Conservation (phyloP, 2,113 vertebrate species). For the Pelodiscus sinensis region DNA sequence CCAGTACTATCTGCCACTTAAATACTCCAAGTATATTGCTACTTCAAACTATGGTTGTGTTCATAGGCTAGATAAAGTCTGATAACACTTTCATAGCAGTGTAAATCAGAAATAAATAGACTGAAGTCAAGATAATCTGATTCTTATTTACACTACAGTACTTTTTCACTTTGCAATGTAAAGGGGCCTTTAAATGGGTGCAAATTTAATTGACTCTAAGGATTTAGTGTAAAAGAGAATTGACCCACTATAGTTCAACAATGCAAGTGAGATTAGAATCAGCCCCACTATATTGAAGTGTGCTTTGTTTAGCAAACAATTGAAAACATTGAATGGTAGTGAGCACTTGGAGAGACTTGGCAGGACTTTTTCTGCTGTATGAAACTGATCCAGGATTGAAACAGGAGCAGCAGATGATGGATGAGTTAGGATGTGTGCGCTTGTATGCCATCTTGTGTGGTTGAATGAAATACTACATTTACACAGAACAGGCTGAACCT, state of each 20-base stretch:
- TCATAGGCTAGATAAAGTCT: not conserved
- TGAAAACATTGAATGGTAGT: not conserved
- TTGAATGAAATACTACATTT: not conserved
- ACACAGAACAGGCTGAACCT: not conserved
- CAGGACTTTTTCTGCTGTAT: not conserved
- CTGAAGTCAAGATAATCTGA: not conserved
- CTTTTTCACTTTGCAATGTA: not conserved
- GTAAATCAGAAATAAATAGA: not conserved
- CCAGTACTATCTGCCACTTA: not conserved
- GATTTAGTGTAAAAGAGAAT: not conserved
- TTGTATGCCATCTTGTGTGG: not conserved
- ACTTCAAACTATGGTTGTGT: not conserved
- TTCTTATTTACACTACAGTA: not conserved
- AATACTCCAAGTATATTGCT: not conserved
- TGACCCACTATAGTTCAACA: not conserved
- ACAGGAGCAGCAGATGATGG: not conserved
- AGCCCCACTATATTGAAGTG: not conserved
- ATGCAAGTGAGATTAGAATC: not conserved
- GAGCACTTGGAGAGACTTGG: not conserved
- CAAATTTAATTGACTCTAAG: not conserved
- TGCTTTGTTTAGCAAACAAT: not conserved
- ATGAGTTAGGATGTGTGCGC: not conserved
- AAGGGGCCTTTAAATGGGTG: not conserved
- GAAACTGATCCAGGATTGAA: not conserved
- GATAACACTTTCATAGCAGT: not conserved